Evolutionary conservation across 2,113 vertebrate genomes (phyloP).

Genomic region (Podarcis muralis): DNA sequence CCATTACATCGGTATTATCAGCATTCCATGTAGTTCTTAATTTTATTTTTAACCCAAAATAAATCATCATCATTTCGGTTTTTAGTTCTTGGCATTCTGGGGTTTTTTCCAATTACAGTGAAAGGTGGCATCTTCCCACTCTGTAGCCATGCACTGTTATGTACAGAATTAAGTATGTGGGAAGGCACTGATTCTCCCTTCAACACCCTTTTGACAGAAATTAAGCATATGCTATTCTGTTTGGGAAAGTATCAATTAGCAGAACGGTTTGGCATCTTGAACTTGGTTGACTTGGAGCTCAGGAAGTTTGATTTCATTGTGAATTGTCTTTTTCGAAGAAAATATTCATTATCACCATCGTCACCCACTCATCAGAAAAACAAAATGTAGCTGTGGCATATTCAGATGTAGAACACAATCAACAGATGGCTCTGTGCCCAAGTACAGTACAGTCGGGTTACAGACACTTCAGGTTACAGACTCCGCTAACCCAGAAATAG

Average conservation of each 20-base stretch:
- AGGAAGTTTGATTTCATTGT: neutral
- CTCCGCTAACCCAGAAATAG: no score
- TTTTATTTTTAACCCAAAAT: neutral
- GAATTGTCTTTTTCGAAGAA: neutral
- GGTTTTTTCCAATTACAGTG: neutral
- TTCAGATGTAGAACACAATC: slow-evolving; percentile 7
- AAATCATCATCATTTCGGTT: slow-evolving; percentile 10
- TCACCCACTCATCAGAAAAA: slow-evolving; percentile 21
- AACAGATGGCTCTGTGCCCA: slow-evolving; percentile 8
- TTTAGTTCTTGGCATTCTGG: slow-evolving; percentile 21
- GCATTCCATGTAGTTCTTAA: neutral
- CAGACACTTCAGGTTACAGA: no score
- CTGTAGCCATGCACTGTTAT: no score
- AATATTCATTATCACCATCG: neutral
- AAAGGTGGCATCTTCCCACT: neutral
- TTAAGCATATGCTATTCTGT: neutral
- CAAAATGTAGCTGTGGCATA: slow-evolving; percentile 1
- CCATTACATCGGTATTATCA: neutral
- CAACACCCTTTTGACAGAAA: neutral
- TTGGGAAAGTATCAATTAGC: slow-evolving; percentile 2
- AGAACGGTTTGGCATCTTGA: slow-evolving; percentile 16
- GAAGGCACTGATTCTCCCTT: no score
- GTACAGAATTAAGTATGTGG: no score
- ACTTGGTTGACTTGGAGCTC: slow-evolving; percentile 18
- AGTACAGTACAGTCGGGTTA: neutral